Conservation (phyloP, 2,797 vertebrate genomes). For the Phoxinus dragarum region DNA sequence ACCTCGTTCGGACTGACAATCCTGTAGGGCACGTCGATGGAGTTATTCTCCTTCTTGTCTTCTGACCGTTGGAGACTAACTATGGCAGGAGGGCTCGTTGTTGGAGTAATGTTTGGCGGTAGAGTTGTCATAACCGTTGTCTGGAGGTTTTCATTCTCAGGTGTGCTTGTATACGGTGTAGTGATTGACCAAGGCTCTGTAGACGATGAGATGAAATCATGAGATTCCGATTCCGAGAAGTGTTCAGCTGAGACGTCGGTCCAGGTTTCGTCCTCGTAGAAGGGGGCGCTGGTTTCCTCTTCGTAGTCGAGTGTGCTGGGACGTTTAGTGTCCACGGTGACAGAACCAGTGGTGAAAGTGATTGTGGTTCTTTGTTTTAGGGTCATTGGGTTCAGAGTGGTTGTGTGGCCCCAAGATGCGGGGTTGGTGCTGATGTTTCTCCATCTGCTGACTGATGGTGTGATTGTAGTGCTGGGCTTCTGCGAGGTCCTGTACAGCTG, state of each 20-base stretch:
- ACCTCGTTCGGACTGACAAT: constrained; percentile 76
- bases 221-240: constrained; percentile 13
- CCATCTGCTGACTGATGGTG: constrained; percentile 37
- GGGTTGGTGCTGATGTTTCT: constrained; percentile 33
- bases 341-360: constrained; percentile 5
- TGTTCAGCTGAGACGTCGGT: background rate
- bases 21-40: constrained; percentile 83
- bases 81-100: constrained; percentile 53
- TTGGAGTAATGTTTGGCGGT: constrained; percentile 55
- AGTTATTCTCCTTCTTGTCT: constrained; percentile 83
- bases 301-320: constrained; percentile 33
- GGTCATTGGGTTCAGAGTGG: constrained; percentile 29
- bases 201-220: constrained; percentile 20
- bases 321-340: constrained; percentile 34
- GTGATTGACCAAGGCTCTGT: constrained; percentile 41
- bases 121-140: constrained; percentile 30
- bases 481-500: constrained; percentile 9
- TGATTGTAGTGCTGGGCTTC: constrained; percentile 5
- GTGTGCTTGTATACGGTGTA: constrained; percentile 4
- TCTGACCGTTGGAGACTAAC: constrained; percentile 62
- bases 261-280: constrained; percentile 44
- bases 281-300: constrained; percentile 41
- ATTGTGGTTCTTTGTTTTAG: constrained; percentile 13
- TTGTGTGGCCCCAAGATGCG: constrained; percentile 24
- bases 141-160: constrained; percentile 10